phyloP scores from a whole-genome alignment of 1,140 invertebrate genomes.

The Pseudomyrmex sp. region DNA sequence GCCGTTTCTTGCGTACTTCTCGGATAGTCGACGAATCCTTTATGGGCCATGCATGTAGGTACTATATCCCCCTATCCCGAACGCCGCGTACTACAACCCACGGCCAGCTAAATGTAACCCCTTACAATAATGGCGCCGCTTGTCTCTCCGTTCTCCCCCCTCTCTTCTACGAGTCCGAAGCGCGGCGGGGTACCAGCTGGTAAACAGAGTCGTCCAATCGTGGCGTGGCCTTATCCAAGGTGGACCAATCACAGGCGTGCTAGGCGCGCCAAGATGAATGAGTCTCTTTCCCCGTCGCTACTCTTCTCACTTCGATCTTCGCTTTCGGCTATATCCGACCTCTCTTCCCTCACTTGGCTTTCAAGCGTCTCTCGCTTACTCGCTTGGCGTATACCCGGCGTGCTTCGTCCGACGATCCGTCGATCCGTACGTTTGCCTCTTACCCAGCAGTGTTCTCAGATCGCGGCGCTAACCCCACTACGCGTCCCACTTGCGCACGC shows the following conservation, averaged over 20 bases:
- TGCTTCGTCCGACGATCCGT: slow-evolving; percentile 60
- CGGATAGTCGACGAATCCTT: slow-evolving; percentile 89
- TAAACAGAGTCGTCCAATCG: slow-evolving; percentile 84
- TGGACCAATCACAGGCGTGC: slow-evolving; percentile 78
- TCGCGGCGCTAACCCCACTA: too few species aligned
- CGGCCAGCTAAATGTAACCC: slow-evolving; percentile 85
- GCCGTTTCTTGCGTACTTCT: slow-evolving; percentile 88
- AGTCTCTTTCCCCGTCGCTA: slow-evolving; percentile 73
- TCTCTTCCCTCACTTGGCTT: slow-evolving; percentile 63
- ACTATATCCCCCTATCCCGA: slow-evolving; percentile 89
- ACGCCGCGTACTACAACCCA: slow-evolving; percentile 87
- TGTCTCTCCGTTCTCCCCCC: slow-evolving; percentile 86
- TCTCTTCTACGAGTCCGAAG: slow-evolving; percentile 71
- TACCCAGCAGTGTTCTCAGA: slow-evolving; percentile 31
- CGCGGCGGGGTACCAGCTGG: slow-evolving; percentile 83
- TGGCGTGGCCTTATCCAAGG: slow-evolving; percentile 75
- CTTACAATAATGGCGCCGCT: slow-evolving; percentile 88
- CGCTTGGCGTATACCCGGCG: slow-evolving; percentile 59
- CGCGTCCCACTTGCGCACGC: too few species aligned
- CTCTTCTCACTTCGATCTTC: slow-evolving; percentile 59
- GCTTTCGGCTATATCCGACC: slow-evolving; percentile 39
- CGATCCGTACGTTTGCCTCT: slow-evolving; percentile 65
- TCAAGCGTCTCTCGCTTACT: slow-evolving; percentile 56
- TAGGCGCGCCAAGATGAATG: slow-evolving; percentile 86
- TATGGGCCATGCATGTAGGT: slow-evolving; percentile 89